Evolutionary conservation across 2,888 invertebrate genomes (phyloP), one percentile per base, ranked within the genome.

Genomic region (Strigamia maritima): DNA sequence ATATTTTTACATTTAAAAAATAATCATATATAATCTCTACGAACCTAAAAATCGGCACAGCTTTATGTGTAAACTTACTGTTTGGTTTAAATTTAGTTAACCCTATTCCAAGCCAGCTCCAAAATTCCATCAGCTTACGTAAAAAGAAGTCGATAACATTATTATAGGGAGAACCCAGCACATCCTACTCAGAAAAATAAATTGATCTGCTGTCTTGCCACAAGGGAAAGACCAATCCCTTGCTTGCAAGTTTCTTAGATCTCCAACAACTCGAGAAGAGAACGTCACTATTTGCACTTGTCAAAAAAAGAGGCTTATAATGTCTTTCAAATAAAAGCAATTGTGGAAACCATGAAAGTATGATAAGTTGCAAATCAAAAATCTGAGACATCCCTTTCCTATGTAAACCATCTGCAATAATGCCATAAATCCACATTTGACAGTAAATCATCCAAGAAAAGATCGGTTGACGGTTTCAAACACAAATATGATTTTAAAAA

Each of bases 51-150:
- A 35, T 6, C 35, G 10, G 35, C 35, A 35, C 6, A 35, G 35
- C 35, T 6, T 35, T 35, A 35, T 10, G 54, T 22, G 54, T 54
- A 54, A 54, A n/a, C 44, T 19, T 22, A 1, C 19, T 54, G 54
- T 54, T 54, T 54, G 54, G 54, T 54, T 54, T 54, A 54, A 54
- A 54, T 54, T 54, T 54, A 54, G 54, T 54, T 54, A 54, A 54
- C 54, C n/a, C 54, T n/a, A 54, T 54, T 54, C 22, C n/a, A n/a
- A 54, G 3, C 54, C 54, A 54, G 54, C 7, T 54, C 19, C 54
- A 54, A 54, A 54, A 54, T 54, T 54, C 54, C 54, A 54, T 54
- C 54, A 54, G 54, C 54, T 54, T 54, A 54, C 54, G 54, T 54
- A 54, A 54, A 54, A 54, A 54, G 7, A 54, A 54, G 54, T 54